Conservation (phyloP, 2,888 invertebrate genomes). For the Ormyrus rosae region DNA sequence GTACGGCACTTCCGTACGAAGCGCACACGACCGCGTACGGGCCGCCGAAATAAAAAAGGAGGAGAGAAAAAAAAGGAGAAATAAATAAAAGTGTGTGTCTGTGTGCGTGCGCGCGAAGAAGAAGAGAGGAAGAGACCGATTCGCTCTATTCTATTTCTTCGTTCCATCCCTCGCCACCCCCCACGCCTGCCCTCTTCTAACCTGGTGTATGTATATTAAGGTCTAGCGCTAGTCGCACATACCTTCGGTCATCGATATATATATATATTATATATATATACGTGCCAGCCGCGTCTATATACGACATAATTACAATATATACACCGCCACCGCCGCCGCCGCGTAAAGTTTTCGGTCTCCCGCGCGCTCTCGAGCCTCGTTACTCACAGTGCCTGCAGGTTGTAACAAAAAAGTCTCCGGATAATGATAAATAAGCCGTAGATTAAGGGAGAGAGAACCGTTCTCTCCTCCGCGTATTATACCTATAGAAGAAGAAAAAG, state of each 20-base stretch:
- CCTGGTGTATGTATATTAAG: neutral
- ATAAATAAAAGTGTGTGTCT: neutral
- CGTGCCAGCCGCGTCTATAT: neutral
- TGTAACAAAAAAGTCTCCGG: neutral
- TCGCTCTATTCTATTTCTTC: neutral
- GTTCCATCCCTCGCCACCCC: neutral
- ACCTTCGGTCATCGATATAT: conserved; percentile 10
- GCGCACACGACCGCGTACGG: too few species aligned
- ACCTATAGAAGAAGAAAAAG: neutral
- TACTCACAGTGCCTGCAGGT: conserved; percentile 25
- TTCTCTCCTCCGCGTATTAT: neutral
- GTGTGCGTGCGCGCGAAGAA: neutral
- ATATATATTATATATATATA: neutral
- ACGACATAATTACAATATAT: neutral
- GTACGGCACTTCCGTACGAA: too few species aligned
- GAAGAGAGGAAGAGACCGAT: neutral
- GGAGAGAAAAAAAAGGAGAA: too few species aligned
- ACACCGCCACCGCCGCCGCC: neutral
- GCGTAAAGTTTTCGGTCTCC: too few species aligned
- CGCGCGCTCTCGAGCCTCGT: neutral
- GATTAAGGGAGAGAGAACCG: neutral
- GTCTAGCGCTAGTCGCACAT: neutral
- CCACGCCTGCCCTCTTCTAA: neutral
- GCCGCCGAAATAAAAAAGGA: too few species aligned
- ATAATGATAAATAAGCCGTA: too few species aligned